Conservation (phyloP, 2,797 vertebrate species). For the Avahi laniger region DNA sequence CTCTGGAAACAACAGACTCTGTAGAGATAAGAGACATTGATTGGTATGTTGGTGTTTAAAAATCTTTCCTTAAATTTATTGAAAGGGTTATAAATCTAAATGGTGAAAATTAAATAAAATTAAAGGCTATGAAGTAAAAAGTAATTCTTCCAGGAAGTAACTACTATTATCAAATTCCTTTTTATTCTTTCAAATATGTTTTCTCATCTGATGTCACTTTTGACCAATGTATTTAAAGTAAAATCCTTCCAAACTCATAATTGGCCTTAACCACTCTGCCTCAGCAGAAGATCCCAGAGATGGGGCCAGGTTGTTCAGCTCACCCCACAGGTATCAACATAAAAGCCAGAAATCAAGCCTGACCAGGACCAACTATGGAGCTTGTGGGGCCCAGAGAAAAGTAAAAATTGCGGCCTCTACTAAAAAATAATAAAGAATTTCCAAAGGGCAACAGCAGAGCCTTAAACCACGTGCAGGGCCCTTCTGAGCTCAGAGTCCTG, state of each 20-base stretch:
- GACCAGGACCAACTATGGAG: neutral
- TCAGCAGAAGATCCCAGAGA: neutral
- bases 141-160: neutral
- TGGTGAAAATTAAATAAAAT: constrained; percentile 16
- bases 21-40: neutral
- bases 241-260: neutral
- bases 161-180: neutral
- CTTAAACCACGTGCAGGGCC: neutral
- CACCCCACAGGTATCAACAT: neutral
- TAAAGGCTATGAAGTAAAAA: neutral
- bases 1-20: constrained; percentile 3
- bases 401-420: neutral
- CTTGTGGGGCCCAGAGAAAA: neutral
- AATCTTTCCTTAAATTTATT: constrained; percentile 21
- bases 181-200: neutral
- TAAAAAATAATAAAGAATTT: neutral
- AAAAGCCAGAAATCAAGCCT: neutral
- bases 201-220: neutral
- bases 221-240: neutral
- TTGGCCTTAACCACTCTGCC: neutral
- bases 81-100: neutral
- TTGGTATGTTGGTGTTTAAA: constrained; percentile 46
- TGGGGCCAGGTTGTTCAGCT: neutral
- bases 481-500: neutral
- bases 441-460: neutral